A percentile compares a stretch with the other conserved stretches of the same genome.
phyloP scores from a whole-genome alignment of 2,113 vertebrate genomes.

The Chlamydotis undulata region DNA sequence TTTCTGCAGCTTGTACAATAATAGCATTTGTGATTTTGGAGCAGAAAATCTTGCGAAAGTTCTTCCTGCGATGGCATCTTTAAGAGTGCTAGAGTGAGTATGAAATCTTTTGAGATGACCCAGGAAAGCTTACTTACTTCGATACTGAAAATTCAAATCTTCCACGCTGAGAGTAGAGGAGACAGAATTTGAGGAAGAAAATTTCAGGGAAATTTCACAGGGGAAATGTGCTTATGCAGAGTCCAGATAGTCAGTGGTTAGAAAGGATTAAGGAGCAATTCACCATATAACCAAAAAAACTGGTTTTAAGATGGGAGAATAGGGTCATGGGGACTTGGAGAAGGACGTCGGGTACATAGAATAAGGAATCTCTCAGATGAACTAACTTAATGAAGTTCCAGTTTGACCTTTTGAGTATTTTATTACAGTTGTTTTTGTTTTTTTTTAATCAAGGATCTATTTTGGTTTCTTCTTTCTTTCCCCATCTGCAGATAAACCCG shows the following conservation, averaged over 20 bases:
- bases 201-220: background rate
- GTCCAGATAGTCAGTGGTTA: background rate
- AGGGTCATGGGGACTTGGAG: background rate
- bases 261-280: background rate
- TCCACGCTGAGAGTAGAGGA: background rate
- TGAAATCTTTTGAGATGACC: background rate
- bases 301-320: background rate
- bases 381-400: background rate
- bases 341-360: background rate
- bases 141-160: background rate
- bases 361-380: background rate
- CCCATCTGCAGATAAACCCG: background rate
- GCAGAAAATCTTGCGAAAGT: conserved; percentile 84
- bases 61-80: conserved; percentile 83
- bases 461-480: background rate
- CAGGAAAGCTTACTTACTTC: background rate
- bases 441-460: background rate
- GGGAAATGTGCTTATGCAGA: background rate
- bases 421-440: background rate
- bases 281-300: background rate
- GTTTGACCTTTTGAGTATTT: background rate
- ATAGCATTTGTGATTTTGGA: conserved; percentile 86
- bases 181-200: background rate
- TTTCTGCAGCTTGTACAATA: conserved; percentile 87
- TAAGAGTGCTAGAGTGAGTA: conserved; percentile 91